Percentiles rank a stretch among this genome's conserved stretches.
These are phyloP conservation scores for Alloscopus bannaensis DNA, from an alignment of 2,888 invertebrate species.

Conservation along the genomic window DNA sequence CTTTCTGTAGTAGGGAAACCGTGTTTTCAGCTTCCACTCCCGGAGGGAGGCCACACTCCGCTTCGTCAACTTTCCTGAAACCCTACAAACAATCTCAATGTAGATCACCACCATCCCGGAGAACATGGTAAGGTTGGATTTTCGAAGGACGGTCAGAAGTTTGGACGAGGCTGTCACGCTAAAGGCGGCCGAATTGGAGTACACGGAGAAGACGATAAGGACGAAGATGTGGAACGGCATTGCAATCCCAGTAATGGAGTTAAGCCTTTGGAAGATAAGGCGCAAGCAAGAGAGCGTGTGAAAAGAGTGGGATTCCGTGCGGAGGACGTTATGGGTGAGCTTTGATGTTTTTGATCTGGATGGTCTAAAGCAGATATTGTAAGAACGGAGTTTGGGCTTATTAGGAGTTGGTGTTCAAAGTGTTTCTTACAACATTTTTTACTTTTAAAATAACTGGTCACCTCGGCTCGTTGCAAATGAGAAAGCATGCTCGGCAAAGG, in stretches of 20 bases:
- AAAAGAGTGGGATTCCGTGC: constrained; percentile 13
- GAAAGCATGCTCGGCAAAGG: neutral
- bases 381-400: too few relatives aligned
- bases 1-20: constrained; percentile 15
- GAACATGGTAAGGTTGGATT: neutral
- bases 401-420: too few relatives aligned
- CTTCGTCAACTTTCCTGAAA: constrained; percentile 23
- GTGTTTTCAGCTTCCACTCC: constrained; percentile 10
- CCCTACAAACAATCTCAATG: constrained; percentile 7
- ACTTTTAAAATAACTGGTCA: too few relatives aligned
- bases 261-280: constrained; percentile 14
- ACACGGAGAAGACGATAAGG: constrained; percentile 7
- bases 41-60: neutral
- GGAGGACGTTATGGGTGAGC: constrained; percentile 6
- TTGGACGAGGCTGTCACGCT: neutral
- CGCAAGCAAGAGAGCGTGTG: neutral
- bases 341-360: too few relatives aligned
- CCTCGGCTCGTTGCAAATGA: neutral
- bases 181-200: constrained; percentile 21
- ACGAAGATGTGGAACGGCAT: constrained; percentile 25
- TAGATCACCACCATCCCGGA: neutral
- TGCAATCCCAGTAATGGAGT: neutral
- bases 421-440: too few relatives aligned
- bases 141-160: constrained; percentile 5
- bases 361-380: neutral